phyloP scores from a whole-genome alignment of 2,797 vertebrate species.

The Hirundo rustica region DNA sequence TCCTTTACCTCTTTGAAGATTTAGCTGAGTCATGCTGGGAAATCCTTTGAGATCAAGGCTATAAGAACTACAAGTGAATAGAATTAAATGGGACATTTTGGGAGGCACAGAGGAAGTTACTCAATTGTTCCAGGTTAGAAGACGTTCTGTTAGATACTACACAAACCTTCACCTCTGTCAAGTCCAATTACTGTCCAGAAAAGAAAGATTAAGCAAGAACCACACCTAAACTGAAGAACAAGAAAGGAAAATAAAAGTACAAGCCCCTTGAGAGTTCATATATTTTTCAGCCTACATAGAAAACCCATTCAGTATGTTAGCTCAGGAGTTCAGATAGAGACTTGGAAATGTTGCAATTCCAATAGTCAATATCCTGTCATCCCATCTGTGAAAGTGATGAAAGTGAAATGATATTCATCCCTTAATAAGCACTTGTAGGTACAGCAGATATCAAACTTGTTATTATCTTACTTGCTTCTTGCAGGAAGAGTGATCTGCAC shows the following conservation, averaged over 20 bases:
- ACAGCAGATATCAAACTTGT: not conserved
- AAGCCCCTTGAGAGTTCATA: not conserved
- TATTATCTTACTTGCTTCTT: not conserved
- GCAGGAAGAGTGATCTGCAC: not conserved
- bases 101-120: slow-evolving; percentile 4
- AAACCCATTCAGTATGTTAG: not conserved
- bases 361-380: not conserved
- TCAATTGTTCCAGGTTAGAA: not conserved
- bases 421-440: not conserved
- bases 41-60: not conserved
- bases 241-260: not conserved
- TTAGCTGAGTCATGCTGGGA: not conserved
- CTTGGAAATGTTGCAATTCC: not conserved
- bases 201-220: not conserved
- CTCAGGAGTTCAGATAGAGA: not conserved
- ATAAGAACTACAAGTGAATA: not conserved
- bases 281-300: not conserved
- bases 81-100: slow-evolving; percentile 7
- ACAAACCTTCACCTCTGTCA: not conserved
- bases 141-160: not conserved
- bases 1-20: not conserved
- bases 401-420: not conserved
- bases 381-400: not conserved
- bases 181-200: not conserved
- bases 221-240: not conserved